These are phyloP conservation scores for Trachymyrmex septentrionalis DNA, from an alignment of 1,140 invertebrate genomes.

Conservation along the genomic window DNA sequence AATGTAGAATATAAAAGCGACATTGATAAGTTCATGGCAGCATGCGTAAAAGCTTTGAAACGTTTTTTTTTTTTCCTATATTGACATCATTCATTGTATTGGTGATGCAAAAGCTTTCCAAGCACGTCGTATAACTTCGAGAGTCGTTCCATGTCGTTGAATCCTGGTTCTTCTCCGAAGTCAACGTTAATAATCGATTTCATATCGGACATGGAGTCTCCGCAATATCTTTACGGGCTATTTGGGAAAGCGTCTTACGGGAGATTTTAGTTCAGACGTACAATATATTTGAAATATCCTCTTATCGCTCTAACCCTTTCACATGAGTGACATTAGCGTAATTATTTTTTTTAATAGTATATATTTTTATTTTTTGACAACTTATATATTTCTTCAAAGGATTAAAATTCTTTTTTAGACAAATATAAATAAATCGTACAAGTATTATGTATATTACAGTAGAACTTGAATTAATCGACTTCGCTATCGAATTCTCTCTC, in stretches of 20 bases:
- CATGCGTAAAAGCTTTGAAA: conserved; percentile 67
- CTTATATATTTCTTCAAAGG: too few species aligned
- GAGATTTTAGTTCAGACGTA: conserved; percentile 29
- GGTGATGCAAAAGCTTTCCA: conserved; percentile 66
- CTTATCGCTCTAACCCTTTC: not conserved
- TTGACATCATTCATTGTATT: conserved; percentile 72
- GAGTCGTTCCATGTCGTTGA: conserved; percentile 55
- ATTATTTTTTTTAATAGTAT: conserved; percentile 2
- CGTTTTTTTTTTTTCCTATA: conserved; percentile 60
- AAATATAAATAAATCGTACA: too few species aligned
- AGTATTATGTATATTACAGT: too few species aligned
- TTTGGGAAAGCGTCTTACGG: not conserved
- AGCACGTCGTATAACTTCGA: conserved; percentile 63
- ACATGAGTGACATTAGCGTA: not conserved
- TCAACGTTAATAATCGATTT: conserved; percentile 57
- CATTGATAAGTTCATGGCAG: conserved; percentile 56
- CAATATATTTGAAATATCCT: conserved; percentile 24
- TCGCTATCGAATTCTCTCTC: too few species aligned
- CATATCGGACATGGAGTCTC: conserved; percentile 36
- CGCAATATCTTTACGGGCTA: not conserved
- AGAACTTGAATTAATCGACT: too few species aligned
- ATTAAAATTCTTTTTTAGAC: too few species aligned
- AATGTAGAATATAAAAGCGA: conserved; percentile 58
- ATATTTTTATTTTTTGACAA: not conserved
- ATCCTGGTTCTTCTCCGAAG: conserved; percentile 29